Evolutionary conservation across 1,140 invertebrate species (phyloP), one percentile per base, ranked within the genome.

Genomic region (Lucilia sericata): DNA sequence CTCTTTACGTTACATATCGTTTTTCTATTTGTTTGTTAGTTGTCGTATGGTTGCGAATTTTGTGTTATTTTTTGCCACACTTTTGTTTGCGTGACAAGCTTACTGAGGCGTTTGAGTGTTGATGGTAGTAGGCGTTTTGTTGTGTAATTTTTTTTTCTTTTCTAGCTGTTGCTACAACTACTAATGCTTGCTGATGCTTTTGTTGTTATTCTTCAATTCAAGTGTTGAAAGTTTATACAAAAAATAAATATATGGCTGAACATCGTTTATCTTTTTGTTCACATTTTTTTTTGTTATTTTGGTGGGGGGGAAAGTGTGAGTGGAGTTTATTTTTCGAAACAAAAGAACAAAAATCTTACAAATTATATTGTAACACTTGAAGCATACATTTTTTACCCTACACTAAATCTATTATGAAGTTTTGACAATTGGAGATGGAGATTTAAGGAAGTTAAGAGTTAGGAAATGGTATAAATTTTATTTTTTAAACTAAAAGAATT

Each of bases 41-140:
- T 76, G 74, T 42, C 42, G 76, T 49, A 70, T 19, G 60, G 7
- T 70, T 70, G 8, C 17, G 19, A 70, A n/a, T 19, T 21, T 70
- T 17, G 9, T 49, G 49, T 14, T 49, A 2, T 49, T 49, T 65
- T 30, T n/a, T n/a, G n/a, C n/a, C n/a, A 8, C 2, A 12, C 21
- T 25, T 70, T 21, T 70, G 17, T 21, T 49, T 49, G 42, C 76
- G 76, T 80, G 76, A 21, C 76, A 49, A 80, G 76, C 42, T 49
- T 80, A 25, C 76, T 80, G 14, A 80, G 47, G 42, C 42, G 30
- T 80, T 49, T 49, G 42, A 80, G 76, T 80, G 76, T 80, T 80
- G 76, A 80, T 80, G 76, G 19, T 80, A 30, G 36, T 76, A 80
- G 76, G 76, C 76, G 76, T 80, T 49, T 42, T 80, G 76, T 49